phyloP scores from a whole-genome alignment of 2,888 invertebrate species.

The Cremastobaeus sp. region DNA sequence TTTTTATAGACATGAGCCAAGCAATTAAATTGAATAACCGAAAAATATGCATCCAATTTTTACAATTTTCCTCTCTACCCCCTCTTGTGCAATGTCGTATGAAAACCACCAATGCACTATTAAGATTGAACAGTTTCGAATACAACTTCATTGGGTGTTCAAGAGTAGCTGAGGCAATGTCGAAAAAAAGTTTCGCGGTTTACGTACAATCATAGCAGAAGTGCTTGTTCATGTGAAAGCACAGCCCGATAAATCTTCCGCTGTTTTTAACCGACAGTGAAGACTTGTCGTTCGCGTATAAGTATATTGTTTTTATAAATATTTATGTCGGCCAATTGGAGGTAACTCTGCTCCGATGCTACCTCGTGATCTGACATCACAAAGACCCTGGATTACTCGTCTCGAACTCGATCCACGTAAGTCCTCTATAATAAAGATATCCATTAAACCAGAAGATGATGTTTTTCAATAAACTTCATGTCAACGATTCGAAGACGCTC shows the following conservation, averaged over 20 bases:
- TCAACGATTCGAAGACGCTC: slow-evolving; percentile 17
- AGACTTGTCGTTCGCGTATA: slow-evolving; percentile 74
- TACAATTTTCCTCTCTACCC: too few relatives aligned
- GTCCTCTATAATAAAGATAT: slow-evolving; percentile 69
- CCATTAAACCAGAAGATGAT: slow-evolving; percentile 64
- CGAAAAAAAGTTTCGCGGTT: slow-evolving; percentile 59
- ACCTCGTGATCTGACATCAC: slow-evolving; percentile 56
- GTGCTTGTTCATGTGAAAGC: slow-evolving; percentile 73
- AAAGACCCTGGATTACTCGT: slow-evolving; percentile 54
- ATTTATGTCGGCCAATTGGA: slow-evolving; percentile 72
- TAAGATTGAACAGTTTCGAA: too few relatives aligned
- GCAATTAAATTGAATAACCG: too few relatives aligned
- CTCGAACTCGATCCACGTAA: slow-evolving; percentile 58
- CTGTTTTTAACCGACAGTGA: slow-evolving; percentile 68
- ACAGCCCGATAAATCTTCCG: slow-evolving; percentile 74
- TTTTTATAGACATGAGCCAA: too few relatives aligned
- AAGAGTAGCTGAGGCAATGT: slow-evolving; percentile 24
- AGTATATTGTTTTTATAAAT: slow-evolving; percentile 75
- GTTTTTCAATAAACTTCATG: slow-evolving; percentile 38
- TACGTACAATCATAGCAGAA: slow-evolving; percentile 74
- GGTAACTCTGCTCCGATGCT: slow-evolving; percentile 61
- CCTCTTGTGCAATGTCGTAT: too few relatives aligned
- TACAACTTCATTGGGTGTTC: too few relatives aligned
- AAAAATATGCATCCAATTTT: too few relatives aligned
- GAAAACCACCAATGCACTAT: too few relatives aligned